Conservation (phyloP, 2,113 vertebrate species). For the Esox niger region DNA sequence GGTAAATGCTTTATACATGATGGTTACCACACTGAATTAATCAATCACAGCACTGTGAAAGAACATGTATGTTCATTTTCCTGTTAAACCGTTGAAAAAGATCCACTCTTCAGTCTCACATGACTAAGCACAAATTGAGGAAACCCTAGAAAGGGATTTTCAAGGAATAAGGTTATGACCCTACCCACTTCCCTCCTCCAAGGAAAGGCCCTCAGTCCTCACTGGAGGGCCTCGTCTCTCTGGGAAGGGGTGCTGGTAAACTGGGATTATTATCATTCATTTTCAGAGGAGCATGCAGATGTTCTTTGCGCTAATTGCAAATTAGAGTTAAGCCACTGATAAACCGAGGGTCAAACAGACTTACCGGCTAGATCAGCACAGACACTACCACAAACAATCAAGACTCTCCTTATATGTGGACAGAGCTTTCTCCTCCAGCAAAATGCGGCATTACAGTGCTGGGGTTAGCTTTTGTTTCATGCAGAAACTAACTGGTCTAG, state of each 20-base stretch:
- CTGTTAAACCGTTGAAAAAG: neutral
- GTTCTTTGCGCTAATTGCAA: conserved; percentile 52
- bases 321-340: conserved; percentile 40
- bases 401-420: neutral
- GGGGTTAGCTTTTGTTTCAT: neutral
- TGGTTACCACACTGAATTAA: no score
- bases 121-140: conserved; percentile 17
- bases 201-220: neutral
- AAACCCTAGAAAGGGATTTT: conserved; percentile 35
- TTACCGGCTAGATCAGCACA: conserved; percentile 18
- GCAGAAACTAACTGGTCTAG: neutral
- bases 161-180: conserved; percentile 55
- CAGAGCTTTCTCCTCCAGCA: neutral
- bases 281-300: conserved; percentile 50
- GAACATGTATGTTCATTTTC: no score
- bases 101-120: neutral
- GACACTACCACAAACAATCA: conserved; percentile 13
- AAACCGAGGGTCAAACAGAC: conserved; percentile 42
- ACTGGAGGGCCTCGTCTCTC: neutral
- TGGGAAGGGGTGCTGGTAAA: neutral
- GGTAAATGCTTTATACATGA: no score
- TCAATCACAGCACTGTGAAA: no score
- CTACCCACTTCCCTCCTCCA: conserved; percentile 19
- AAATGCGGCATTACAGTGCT: neutral
- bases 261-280: conserved; percentile 49